Base-by-base conservation (phyloP, 2,797 vertebrate species). In the Peromyscus melanophrys region DNA sequence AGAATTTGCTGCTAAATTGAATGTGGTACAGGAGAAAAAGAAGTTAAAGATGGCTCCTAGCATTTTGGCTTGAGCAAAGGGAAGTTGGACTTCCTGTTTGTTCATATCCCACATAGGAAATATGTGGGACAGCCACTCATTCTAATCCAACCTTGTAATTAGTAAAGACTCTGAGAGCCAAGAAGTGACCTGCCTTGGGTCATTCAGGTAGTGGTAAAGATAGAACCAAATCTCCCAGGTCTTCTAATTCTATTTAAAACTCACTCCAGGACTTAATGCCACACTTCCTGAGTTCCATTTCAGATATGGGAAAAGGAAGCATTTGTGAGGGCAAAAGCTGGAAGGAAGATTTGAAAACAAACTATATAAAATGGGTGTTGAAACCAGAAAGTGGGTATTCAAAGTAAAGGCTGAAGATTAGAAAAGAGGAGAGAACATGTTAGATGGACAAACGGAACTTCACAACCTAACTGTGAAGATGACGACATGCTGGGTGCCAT, bases 71-170 rank as follows among this genome's bases (percentile, higher is more conserved):
- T 90, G 43, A 92, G 37, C 85, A 46, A 0, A 76, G 92, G 37
- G 21, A 91, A 95, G 63, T 34, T 95, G 57, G 69, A 89, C 31
- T 96, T 93, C 57, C n/a, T 85, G 13, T 95, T 90, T 97, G 73
- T 17, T 71, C n/a, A 84, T 65, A n/a, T 23, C 63, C 43, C 83
- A 85, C 43, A 0, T 49, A 43, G 13, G 49, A 75, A 88, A 21
- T 76, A 46, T 97, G 14, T n/a, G 27, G 31, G 89, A 69, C 12
- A 92, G 63, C 67, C 43, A 43, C 61, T 49, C 21, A 76, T 63
- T 87, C 49, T 84, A 61, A 63, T 69, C 75, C 25, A 77, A 55
- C 43, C 76, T 77, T 90, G 21, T 78, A 94, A 49, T 84, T 37
- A 59, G 49, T 61, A 55, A 92, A 59, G 80, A 69, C 73, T 71